Evolutionary conservation across 2,888 invertebrate species (phyloP).

Genomic region (Arrhopalites spinosus): DNA sequence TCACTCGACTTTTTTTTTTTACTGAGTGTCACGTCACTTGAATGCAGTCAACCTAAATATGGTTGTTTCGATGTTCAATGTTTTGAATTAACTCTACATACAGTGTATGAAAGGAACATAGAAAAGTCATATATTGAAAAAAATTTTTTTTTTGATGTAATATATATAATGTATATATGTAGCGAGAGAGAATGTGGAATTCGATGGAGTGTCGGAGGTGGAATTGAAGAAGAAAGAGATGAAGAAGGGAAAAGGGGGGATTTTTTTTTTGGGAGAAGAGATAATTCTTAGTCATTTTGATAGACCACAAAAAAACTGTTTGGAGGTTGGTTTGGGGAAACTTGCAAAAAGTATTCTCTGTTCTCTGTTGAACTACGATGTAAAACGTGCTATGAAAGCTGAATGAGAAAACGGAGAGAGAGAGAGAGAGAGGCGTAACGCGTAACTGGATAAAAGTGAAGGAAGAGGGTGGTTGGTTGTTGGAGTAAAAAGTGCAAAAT

Average conservation of each 20-base stretch:
- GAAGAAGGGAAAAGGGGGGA: constrained; percentile 16
- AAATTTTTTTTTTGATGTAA: constrained; percentile 6
- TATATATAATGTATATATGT: background rate
- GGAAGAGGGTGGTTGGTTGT: constrained; percentile 17
- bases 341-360: constrained; percentile 39
- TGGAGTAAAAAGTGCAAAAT: constrained; percentile 55
- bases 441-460: constrained; percentile 28
- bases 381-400: constrained; percentile 46
- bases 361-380: constrained; percentile 37
- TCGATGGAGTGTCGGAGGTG: constrained; percentile 13
- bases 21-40: background rate
- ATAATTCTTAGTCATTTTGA: constrained; percentile 39
- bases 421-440: constrained; percentile 15
- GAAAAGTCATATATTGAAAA: background rate
- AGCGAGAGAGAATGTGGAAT: background rate
- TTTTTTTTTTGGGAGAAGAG: constrained; percentile 16
- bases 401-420: constrained; percentile 38
- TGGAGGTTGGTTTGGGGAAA: constrained; percentile 31
- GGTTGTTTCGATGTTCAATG: constrained; percentile 14
- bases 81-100: background rate
- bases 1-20: background rate
- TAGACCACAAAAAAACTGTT: constrained; percentile 42
- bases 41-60: constrained; percentile 24
- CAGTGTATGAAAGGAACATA: background rate
- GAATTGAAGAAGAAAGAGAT: background rate